A percentile compares a stretch with the other conserved stretches of the same genome.
Conservation (phyloP, 2,113 vertebrate species). For the Sylvietta virens region DNA sequence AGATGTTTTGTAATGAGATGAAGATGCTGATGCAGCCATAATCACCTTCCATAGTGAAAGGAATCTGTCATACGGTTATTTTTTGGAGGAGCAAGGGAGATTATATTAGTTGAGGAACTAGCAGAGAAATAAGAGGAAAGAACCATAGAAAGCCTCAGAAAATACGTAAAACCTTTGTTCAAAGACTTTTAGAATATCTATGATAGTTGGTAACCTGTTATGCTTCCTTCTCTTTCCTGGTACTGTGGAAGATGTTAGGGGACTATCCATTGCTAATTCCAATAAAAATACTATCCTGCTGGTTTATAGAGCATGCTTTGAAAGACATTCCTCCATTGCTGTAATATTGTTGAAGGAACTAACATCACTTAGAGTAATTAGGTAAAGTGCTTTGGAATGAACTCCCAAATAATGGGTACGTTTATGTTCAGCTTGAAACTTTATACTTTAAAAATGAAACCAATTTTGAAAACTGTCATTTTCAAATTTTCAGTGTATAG, state of each 20-base stretch:
- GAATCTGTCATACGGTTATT: not conserved
- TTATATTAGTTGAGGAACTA: not conserved
- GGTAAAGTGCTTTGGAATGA: not conserved
- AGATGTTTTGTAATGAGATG: not conserved
- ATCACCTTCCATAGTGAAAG: not conserved
- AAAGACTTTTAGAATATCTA: not conserved
- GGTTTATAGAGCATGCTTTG: not conserved
- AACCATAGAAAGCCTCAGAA: not conserved
- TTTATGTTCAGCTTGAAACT: not conserved
- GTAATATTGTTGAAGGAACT: not conserved
- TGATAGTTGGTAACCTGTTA: not conserved
- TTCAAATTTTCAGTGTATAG: not conserved
- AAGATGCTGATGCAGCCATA: not conserved
- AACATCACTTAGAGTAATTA: not conserved
- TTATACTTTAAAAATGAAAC: not conserved
- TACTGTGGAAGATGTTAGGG: not conserved
- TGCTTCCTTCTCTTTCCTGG: not conserved
- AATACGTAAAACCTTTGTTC: not conserved
- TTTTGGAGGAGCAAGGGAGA: not conserved
- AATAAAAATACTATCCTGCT: fast-evolving
- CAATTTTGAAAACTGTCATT: not conserved
- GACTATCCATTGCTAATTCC: not conserved
- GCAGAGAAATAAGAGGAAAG: not conserved
- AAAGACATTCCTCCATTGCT: not conserved
- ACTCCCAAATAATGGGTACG: not conserved